phyloP scores from a whole-genome alignment of 2,797 vertebrate genomes.

The Crotalus adamanteus region DNA sequence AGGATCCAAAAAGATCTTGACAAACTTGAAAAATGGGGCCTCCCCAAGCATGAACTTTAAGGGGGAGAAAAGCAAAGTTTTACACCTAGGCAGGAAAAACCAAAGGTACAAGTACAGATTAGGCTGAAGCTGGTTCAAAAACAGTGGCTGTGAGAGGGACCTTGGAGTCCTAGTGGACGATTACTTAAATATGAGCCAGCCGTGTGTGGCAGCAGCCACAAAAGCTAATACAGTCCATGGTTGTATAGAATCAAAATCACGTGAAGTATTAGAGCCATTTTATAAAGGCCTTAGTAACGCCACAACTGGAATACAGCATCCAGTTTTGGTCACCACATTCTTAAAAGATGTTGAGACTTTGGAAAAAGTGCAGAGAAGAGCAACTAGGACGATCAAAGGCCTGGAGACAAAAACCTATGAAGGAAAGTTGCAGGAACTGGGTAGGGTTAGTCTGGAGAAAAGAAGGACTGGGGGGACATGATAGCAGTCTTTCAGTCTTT shows the following conservation, averaged over 20 bases:
- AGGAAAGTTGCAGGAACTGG: neutral
- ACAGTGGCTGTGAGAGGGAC: no score
- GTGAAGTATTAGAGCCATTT: no score
- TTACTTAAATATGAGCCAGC: no score
- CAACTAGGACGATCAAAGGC: neutral
- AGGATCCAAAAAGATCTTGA: neutral
- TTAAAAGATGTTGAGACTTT: neutral
- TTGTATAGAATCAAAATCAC: no score
- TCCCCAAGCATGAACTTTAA: neutral
- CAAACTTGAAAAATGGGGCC: neutral
- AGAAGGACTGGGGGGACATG: neutral
- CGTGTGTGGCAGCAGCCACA: no score
- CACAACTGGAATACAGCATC: no score
- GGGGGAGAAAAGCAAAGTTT: neutral
- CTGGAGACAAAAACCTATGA: neutral
- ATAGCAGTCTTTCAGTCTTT: neutral
- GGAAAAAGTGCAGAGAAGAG: neutral
- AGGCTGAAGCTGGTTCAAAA: no score
- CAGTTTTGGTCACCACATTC: neutral
- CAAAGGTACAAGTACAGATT: neutral
- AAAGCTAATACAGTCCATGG: no score
- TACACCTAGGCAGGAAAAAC: no score
- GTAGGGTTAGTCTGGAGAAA: neutral
- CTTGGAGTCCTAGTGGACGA: no score
- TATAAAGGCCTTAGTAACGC: no score